Evolutionary conservation across 2,113 vertebrate genomes (phyloP).

Genomic region (Cettia cetti): DNA sequence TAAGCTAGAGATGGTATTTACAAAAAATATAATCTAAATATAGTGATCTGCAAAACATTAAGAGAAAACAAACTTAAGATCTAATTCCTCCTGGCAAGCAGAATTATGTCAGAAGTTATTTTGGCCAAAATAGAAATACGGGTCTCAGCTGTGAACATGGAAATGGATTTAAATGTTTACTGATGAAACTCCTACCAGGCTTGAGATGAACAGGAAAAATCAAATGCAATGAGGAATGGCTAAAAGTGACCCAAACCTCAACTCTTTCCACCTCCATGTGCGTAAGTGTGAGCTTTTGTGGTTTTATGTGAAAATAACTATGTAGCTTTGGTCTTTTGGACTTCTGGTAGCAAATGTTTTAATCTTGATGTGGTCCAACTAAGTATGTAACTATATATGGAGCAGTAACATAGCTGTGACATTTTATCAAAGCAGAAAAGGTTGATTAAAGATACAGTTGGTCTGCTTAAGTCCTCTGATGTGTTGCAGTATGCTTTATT

Average conservation of each 20-base stretch:
- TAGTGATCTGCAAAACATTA: not conserved
- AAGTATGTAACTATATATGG: not conserved
- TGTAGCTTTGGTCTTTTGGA: not conserved
- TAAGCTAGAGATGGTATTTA: not conserved
- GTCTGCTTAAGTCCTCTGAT: not conserved
- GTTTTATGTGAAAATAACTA: not conserved
- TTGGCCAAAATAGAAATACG: not conserved
- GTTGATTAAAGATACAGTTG: not conserved
- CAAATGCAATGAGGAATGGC: not conserved
- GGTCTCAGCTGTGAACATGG: not conserved
- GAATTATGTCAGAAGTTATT: not conserved
- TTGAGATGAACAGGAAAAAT: not conserved
- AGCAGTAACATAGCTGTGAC: not conserved
- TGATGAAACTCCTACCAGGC: not conserved
- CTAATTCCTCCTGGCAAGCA: not conserved
- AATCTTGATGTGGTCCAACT: not conserved
- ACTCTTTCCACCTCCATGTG: not conserved
- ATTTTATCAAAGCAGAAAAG: not conserved
- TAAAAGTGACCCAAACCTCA: not conserved
- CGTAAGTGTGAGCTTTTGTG: fast-evolving
- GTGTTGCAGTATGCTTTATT: not conserved
- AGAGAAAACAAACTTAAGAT: not conserved
- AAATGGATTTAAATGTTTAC: not conserved
- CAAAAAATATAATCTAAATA: not conserved
- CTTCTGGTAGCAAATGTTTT: not conserved